Conservation (phyloP, 1,140 invertebrate species). For the Andricus grossulariae region DNA sequence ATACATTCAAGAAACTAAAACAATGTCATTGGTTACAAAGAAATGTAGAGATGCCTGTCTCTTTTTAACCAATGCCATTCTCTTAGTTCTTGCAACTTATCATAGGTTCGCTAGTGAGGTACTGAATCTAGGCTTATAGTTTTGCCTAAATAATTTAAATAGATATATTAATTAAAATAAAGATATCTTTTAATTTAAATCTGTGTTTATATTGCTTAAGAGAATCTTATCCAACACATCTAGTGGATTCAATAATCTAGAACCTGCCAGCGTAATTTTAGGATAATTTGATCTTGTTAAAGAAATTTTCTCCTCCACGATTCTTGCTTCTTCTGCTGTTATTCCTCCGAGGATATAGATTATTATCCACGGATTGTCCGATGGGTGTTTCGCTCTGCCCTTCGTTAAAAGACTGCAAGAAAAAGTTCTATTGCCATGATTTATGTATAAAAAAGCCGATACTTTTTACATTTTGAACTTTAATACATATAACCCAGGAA, state of each 20-base stretch:
- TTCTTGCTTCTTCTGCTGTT: slow-evolving; percentile 76
- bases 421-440: slow-evolving; percentile 23
- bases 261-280: slow-evolving; percentile 68
- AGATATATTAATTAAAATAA: no score
- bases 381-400: slow-evolving; percentile 72
- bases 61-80: no score
- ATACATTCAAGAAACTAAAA: no score
- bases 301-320: slow-evolving; percentile 59
- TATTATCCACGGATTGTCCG: slow-evolving; percentile 78
- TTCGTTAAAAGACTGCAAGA: slow-evolving; percentile 67
- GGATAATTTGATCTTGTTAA: slow-evolving; percentile 43
- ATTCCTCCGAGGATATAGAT: slow-evolving; percentile 79
- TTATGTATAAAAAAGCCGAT: no score
- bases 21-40: no score
- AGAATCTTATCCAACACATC: slow-evolving; percentile 68
- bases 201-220: slow-evolving; percentile 55
- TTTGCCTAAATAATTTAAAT: no score
- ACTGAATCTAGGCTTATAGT: no score
- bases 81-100: no score
- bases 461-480: no score
- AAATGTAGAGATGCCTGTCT: no score
- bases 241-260: slow-evolving; percentile 65
- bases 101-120: no score
- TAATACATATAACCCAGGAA: no score
- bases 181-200: slow-evolving; percentile 35